Conservation (phyloP, 2,888 invertebrate species). For the Apodemia hepburni region DNA sequence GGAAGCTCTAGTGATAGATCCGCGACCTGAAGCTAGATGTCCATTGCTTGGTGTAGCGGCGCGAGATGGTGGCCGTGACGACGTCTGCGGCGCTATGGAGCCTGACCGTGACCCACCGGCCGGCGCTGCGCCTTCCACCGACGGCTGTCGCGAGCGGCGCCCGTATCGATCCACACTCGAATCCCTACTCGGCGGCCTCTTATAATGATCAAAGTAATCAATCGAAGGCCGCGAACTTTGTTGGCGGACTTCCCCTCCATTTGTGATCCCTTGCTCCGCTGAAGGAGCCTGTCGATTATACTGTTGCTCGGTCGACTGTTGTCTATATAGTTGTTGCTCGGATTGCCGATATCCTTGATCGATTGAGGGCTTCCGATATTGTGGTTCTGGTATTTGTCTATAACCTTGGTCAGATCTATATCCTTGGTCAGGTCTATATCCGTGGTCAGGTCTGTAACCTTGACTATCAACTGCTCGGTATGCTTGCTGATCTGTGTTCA, state of each 20-base stretch:
- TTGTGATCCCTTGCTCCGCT: constrained; percentile 62
- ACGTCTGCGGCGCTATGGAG: constrained; percentile 88
- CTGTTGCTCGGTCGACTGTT: constrained; percentile 52
- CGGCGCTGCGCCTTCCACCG: constrained; percentile 83
- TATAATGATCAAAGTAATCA: constrained; percentile 97
- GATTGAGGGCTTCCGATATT: constrained; percentile 60
- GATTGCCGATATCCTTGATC: constrained; percentile 48
- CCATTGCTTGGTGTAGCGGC: constrained; percentile 83
- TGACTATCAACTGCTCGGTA: constrained; percentile 51
- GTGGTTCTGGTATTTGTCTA: constrained; percentile 46
- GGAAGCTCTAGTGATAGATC: constrained; percentile 74
- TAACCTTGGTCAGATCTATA: too few species aligned
- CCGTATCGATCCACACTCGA: constrained; percentile 91
- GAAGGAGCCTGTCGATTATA: constrained; percentile 57
- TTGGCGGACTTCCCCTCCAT: constrained; percentile 63
- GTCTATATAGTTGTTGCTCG: constrained; percentile 48
- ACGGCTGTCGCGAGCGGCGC: constrained; percentile 88
- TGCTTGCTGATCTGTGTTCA: constrained; percentile 46
- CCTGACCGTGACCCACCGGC: constrained; percentile 83
- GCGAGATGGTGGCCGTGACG: constrained; percentile 80
- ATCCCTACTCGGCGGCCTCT: constrained; percentile 93
- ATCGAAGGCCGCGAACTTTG: constrained; percentile 82
- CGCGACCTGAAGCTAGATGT: constrained; percentile 81
- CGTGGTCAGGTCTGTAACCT: constrained; percentile 47
- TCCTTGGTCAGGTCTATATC: constrained; percentile 57